Evolutionary conservation across 23 tunicate species (phyloP), one percentile per base, ranked within the genome.

Genomic region (Ascidia mentula): DNA sequence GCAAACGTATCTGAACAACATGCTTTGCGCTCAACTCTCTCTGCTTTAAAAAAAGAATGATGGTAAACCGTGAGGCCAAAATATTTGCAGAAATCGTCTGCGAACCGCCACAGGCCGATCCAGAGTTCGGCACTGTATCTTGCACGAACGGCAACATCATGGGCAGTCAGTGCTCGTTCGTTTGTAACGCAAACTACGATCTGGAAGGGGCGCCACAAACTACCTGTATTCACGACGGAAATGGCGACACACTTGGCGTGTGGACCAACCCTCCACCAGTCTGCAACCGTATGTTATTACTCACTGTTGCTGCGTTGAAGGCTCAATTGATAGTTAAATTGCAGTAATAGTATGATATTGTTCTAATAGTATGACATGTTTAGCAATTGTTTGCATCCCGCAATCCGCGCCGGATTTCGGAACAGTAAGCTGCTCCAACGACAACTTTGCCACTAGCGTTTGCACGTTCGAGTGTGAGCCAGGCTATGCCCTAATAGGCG

Each of bases 251-350:
- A 5, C 31, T 33, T n/a, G 92, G 92, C 0, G 78, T 12, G 26
- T 87, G 92, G 92, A 65, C 77, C 65, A 32, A 76, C 77, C 77
- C 82, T 3, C 59, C 92, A 1, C 92, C 92, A 33, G 38, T 69
- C 39, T 87, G 92, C 61, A 0, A 12, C 33, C 82, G 80, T 82
- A 74, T 35, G 87, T 74, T 70, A 17, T 18, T n/a, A n/a, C n/a
- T n/a, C n/a, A n/a, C n/a, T n/a, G n/a, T n/a, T n/a, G n/a, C n/a
- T n/a, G n/a, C n/a, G n/a, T n/a, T n/a, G n/a, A n/a, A n/a, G n/a
- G n/a, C n/a, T n/a, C n/a, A n/a, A n/a, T n/a, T n/a, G n/a, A n/a
- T n/a, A n/a, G n/a, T n/a, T n/a, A n/a, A n/a, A n/a, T n/a, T n/a
- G n/a, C n/a, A n/a, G n/a, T n/a, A n/a, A n/a, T n/a, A n/a, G n/a